Base-by-base conservation (phyloP, 2,797 vertebrate species). In the Phoxinus dragarum region DNA sequence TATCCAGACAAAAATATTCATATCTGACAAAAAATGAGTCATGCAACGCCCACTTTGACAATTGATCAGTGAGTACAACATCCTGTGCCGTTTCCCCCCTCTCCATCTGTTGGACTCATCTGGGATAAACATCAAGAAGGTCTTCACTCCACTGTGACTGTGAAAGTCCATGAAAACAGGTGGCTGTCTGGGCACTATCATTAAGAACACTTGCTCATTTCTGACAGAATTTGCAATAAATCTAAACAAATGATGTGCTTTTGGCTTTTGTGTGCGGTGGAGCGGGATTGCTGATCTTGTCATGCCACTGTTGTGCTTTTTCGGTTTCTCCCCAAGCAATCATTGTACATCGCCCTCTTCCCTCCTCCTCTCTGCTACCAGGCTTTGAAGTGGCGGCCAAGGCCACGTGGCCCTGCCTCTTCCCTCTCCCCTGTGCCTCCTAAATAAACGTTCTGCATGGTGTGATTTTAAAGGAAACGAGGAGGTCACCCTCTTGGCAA, bases 361-460 rank as follows among this genome's bases (percentile, higher is more conserved):
- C 78, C 67, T 78, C 82, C 80, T 31, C 49, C 49, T 84, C 82
- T 89, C 69, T 68, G 6, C 86, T 72, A 80, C 82, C 69, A 44
- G 77, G 72, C 88, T 90, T 88, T 89, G 84, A 89, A 82, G 90
- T 84, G 47, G 66, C 23, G 67, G 86, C 87, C 90, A 88, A 91
- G 86, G 79, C 81, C 66, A 84, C 85, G 84, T 81, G 88, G 86
- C 82, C 75, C 47, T 34, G 72, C 85, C 80, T 87, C 83, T 92
- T 90, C n/a, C 87, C 89, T 85, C 72, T 90, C 88, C 80, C 81
- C 89, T 89, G 88, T 80, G 82, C 91, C 92, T 93, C 90, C 90
- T 93, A 92, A 93, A 93, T 94, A 93, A 94, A 94, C 91, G 91
- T 93, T 94, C 89, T 93, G 92, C 90, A 91, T 77, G 80, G 91